Percentiles rank a stretch among this genome's conserved stretches.
These are phyloP conservation scores for Drosophila fungiperda DNA, from an alignment of 2,888 invertebrate species.

Conservation along the genomic window DNA sequence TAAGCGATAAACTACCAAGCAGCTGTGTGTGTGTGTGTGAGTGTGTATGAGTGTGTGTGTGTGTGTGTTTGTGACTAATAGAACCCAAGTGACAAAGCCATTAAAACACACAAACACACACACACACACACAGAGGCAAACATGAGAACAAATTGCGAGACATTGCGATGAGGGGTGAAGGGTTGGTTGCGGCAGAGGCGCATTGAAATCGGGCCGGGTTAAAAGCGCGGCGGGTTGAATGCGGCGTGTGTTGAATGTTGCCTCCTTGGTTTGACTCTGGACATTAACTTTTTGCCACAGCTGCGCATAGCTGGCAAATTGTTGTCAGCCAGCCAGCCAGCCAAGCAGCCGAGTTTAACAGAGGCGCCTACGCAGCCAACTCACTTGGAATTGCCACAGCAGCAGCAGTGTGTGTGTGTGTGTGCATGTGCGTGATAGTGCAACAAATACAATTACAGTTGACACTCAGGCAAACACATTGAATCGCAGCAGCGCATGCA, in stretches of 20 bases:
- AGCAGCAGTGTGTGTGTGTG: conserved; percentile 23
- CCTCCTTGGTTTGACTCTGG: conserved; percentile 44
- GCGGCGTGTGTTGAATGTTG: background rate
- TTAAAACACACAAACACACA: conserved; percentile 31
- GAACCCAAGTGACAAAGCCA: conserved; percentile 76
- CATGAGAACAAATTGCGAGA: background rate
- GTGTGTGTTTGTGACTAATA: conserved; percentile 65
- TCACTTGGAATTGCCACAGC: conserved; percentile 46
- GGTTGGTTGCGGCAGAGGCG: background rate
- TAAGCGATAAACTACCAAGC: conserved; percentile 69
- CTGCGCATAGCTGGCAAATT: conserved; percentile 66
- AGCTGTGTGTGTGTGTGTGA: conserved; percentile 2
- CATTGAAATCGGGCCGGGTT: background rate
- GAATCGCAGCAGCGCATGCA: conserved; percentile 61
- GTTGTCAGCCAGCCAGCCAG: conserved; percentile 30
- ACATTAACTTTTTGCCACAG: conserved; percentile 72
- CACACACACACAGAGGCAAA: conserved; percentile 3
- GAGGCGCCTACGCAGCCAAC: conserved; percentile 63
- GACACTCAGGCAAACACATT: conserved; percentile 42
- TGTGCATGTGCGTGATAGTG: conserved; percentile 25
- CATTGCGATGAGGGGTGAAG: background rate
- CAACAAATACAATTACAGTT: conserved; percentile 63
- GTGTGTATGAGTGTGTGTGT: background rate
- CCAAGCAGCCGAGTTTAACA: conserved; percentile 68
- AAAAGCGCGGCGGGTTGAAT: background rate